phyloP scores from a whole-genome alignment of 37 sponge, comb jelly and placozoan genomes.

The Trichoplax adhaerens region DNA sequence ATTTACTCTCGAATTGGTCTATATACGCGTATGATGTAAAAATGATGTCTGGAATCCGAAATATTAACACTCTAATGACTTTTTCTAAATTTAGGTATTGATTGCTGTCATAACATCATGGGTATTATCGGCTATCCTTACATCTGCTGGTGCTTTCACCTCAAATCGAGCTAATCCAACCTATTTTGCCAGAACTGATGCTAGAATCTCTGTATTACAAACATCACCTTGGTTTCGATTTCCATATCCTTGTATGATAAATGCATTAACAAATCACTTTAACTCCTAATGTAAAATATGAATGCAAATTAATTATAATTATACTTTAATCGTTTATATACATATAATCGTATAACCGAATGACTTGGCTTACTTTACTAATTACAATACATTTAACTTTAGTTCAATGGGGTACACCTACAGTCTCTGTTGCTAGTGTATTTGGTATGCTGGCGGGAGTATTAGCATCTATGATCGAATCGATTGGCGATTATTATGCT shows the following conservation, averaged over 20 bases:
- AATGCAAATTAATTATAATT: no score
- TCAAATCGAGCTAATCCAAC: neutral
- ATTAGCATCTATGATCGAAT: conserved; percentile 2
- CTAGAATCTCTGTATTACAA: neutral
- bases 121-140: conserved; percentile 6
- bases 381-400: neutral
- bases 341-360: no score
- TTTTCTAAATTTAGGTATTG: neutral
- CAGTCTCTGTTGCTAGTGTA: neutral
- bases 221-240: conserved; percentile 6
- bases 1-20: no score
- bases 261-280: neutral
- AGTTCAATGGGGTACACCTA: conserved; percentile 7
- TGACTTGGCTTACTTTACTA: no score
- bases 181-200: neutral
- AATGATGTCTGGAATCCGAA: no score
- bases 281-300: no score
- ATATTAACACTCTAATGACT: neutral
- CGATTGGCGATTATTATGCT: conserved; percentile 7
- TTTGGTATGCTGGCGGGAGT: conserved; percentile 5
- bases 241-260: conserved; percentile 7
- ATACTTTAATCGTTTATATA: no score
- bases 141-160: neutral
- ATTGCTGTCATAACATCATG: neutral
- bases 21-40: no score